Percentiles rank a stretch among this genome's conserved stretches.
Evolutionary conservation across 2,888 invertebrate genomes (phyloP).

Genomic region (Atethmia centrago): DNA sequence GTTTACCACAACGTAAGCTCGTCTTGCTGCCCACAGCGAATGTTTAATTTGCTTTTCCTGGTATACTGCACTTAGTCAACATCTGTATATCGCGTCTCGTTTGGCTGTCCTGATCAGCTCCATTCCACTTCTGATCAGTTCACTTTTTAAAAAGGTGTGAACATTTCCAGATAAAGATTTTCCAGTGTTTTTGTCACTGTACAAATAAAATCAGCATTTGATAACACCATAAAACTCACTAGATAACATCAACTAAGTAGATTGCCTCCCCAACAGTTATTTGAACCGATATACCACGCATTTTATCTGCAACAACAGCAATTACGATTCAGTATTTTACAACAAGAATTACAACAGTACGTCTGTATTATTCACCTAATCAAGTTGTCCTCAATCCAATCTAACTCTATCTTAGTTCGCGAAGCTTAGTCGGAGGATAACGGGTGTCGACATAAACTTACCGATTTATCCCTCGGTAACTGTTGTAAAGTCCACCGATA

Average conservation of each 20-base stretch:
- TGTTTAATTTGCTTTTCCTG: not conserved
- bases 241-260: constrained; percentile 29
- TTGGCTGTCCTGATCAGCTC: not conserved
- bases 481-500: constrained; percentile 59
- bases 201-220: constrained; percentile 19
- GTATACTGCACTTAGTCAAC: not conserved
- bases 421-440: constrained; percentile 59
- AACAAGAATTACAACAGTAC: constrained; percentile 44
- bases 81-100: not conserved
- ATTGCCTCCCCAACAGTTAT: constrained; percentile 33
- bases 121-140: not conserved
- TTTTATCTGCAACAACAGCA: constrained; percentile 26
- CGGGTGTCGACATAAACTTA: constrained; percentile 61
- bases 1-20: not conserved
- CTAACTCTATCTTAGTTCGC: constrained; percentile 57
- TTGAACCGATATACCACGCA: constrained; percentile 39
- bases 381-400: constrained; percentile 66
- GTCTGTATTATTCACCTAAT: constrained; percentile 58
- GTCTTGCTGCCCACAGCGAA: not conserved
- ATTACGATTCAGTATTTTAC: constrained; percentile 41
- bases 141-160: not conserved
- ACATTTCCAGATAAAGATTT: not conserved
- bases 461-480: constrained; percentile 57
- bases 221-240: constrained; percentile 21
- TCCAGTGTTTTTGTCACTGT: not conserved